phyloP scores from a whole-genome alignment of 1,140 invertebrate genomes.

The Penaeus chinensis region DNA sequence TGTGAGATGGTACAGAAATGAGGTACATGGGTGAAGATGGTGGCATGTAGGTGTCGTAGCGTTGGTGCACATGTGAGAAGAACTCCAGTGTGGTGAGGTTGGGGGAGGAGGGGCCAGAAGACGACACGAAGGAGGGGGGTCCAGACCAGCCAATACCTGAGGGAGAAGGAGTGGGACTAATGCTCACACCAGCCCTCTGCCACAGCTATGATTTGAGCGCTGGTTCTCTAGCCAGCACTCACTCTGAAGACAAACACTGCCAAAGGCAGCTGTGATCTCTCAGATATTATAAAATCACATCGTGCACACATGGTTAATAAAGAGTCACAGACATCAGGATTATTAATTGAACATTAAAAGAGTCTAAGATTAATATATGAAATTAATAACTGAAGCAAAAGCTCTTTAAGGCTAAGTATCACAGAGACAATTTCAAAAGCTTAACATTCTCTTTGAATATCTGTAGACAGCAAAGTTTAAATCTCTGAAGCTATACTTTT shows the following conservation, averaged over 20 bases:
- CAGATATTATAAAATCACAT: constrained; percentile 3
- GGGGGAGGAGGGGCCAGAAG: constrained; percentile 63
- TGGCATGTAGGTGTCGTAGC: constrained; percentile 55
- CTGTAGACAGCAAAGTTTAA: too few species aligned
- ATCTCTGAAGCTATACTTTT: too few species aligned
- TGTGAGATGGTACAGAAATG: constrained; percentile 35
- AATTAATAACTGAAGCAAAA: too few species aligned
- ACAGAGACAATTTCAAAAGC: too few species aligned
- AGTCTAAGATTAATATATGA: too few species aligned
- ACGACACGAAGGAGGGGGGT: constrained; percentile 63
- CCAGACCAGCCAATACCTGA: constrained; percentile 64
- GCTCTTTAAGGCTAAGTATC: too few species aligned
- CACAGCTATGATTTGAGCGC: background rate
- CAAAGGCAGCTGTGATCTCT: constrained; percentile 14
- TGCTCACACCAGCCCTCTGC: constrained; percentile 42
- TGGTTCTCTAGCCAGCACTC: constrained; percentile 1
- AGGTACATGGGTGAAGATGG: constrained; percentile 45
- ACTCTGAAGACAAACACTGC: constrained; percentile 1
- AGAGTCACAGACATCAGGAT: background rate
- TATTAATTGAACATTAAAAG: too few species aligned
- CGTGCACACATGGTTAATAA: constrained; percentile 8
- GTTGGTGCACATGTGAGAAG: constrained; percentile 60
- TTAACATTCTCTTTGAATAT: too few species aligned
- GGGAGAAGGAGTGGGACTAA: constrained; percentile 46
- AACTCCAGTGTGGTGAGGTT: constrained; percentile 62